Evolutionary conservation across 2,888 invertebrate genomes (phyloP).

Genomic region (Chesias legatella): DNA sequence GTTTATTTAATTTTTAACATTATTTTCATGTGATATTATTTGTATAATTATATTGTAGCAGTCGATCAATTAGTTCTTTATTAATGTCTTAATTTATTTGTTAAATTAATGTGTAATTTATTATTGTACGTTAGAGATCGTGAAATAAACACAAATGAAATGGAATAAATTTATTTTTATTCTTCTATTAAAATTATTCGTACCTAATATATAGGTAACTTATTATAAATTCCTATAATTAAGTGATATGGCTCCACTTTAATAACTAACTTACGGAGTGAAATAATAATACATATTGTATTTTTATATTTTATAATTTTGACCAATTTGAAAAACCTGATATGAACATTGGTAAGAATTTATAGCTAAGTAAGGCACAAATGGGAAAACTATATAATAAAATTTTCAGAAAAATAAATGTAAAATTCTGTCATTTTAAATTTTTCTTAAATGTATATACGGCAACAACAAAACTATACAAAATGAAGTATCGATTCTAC

Average conservation of each 20-base stretch:
- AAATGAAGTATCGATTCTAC: no score
- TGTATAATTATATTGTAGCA: constrained; percentile 11
- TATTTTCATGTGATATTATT: not conserved
- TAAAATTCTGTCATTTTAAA: no score
- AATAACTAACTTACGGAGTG: constrained; percentile 32
- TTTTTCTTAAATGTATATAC: no score
- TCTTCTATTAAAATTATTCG: constrained; percentile 40
- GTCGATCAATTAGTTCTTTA: constrained; percentile 33
- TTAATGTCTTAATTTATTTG: constrained; percentile 30
- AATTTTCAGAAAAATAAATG: no score
- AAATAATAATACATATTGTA: constrained; percentile 24
- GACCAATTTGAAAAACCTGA: constrained; percentile 19
- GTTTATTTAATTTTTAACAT: no score
- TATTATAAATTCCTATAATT: constrained; percentile 57
- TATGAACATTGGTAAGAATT: constrained; percentile 28
- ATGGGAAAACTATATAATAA: no score
- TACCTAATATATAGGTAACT: constrained; percentile 65
- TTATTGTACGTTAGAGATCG: constrained; percentile 21
- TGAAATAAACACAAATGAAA: constrained; percentile 50
- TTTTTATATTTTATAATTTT: constrained; percentile 13
- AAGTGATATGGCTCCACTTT: constrained; percentile 74
- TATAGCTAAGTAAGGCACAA: no score
- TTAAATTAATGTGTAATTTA: constrained; percentile 26
- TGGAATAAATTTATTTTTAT: constrained; percentile 41
- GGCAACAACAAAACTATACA: no score